Evolutionary conservation across 2,797 vertebrate genomes (phyloP).

Genomic region (Cercopithecus hamlyni): DNA sequence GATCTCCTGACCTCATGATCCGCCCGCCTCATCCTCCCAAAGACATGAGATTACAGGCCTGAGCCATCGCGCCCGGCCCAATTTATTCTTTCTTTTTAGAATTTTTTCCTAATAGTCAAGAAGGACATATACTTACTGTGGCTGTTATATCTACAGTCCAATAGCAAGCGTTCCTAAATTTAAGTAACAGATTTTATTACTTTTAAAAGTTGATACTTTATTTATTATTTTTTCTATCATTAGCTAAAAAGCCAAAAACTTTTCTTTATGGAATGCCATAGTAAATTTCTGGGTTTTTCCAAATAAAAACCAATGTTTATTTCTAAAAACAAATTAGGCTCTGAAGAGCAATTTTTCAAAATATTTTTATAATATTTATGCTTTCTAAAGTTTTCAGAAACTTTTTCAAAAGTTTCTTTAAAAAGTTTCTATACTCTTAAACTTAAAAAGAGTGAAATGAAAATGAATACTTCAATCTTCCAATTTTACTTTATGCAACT

Average conservation of each 20-base stretch:
- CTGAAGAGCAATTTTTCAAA: not conserved
- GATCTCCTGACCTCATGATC: no score
- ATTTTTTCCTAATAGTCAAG: not conserved
- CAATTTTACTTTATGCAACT: not conserved
- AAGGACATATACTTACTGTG: not conserved
- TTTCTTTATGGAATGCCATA: not conserved
- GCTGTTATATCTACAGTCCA: not conserved
- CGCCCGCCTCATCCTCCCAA: no score
- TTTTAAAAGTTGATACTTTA: not conserved
- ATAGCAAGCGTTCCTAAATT: not conserved
- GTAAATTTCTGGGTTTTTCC: not conserved
- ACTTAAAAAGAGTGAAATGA: not conserved
- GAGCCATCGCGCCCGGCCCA: not conserved
- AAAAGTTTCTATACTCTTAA: constrained; percentile 6
- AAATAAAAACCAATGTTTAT: constrained; percentile 1
- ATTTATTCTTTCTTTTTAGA: not conserved
- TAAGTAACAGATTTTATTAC: not conserved
- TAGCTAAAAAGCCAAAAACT: not conserved
- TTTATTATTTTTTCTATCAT: not conserved
- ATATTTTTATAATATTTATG: not conserved
- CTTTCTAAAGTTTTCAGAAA: not conserved
- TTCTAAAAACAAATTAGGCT: not conserved
- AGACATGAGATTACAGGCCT: no score
- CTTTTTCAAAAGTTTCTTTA: not conserved
- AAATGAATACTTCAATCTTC: not conserved